A percentile compares a stretch with the other conserved stretches of the same genome.
phyloP scores from a whole-genome alignment of 2,113 vertebrate species.

The Halichoeres trimaculatus region DNA sequence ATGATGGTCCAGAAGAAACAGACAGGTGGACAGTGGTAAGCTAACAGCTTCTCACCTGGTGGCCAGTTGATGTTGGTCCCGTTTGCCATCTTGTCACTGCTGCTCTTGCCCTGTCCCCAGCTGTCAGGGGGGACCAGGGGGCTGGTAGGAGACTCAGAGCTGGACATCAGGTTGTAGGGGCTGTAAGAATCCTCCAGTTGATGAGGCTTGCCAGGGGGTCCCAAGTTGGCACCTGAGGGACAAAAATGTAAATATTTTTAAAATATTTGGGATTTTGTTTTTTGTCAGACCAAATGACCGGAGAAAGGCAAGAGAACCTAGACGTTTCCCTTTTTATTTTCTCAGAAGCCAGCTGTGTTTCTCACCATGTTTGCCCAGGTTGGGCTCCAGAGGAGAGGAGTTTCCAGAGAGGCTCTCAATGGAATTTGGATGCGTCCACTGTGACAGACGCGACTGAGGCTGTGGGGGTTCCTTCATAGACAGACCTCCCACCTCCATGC shows the following conservation, averaged over 20 bases:
- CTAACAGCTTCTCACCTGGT: conserved; percentile 83
- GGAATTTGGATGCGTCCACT: conserved; percentile 98
- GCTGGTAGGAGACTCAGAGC: conserved; percentile 90
- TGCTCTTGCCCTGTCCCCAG: conserved; percentile 94
- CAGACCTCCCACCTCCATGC: conserved; percentile 92
- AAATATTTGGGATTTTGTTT: neutral
- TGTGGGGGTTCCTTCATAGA: conserved; percentile 95
- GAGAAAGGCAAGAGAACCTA: too few relatives aligned
- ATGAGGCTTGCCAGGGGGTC: conserved; percentile 91
- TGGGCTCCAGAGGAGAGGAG: conserved; percentile 93
- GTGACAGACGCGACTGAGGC: conserved; percentile 97
- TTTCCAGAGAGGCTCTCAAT: conserved; percentile 92
- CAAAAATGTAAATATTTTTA: neutral
- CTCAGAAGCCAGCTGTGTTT: neutral
- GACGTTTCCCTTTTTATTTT: neutral
- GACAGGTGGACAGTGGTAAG: neutral
- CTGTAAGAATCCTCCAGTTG: conserved; percentile 91
- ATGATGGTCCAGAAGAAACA: neutral
- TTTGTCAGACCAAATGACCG: too few relatives aligned
- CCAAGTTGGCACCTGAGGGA: conserved; percentile 89
- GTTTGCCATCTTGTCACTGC: conserved; percentile 94
- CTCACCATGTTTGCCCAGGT: conserved; percentile 93
- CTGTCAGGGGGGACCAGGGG: conserved; percentile 91
- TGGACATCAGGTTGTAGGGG: conserved; percentile 91
- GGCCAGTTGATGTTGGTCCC: conserved; percentile 98